phyloP scores from a whole-genome alignment of 2,797 vertebrate genomes.

The Paguma larvata region DNA sequence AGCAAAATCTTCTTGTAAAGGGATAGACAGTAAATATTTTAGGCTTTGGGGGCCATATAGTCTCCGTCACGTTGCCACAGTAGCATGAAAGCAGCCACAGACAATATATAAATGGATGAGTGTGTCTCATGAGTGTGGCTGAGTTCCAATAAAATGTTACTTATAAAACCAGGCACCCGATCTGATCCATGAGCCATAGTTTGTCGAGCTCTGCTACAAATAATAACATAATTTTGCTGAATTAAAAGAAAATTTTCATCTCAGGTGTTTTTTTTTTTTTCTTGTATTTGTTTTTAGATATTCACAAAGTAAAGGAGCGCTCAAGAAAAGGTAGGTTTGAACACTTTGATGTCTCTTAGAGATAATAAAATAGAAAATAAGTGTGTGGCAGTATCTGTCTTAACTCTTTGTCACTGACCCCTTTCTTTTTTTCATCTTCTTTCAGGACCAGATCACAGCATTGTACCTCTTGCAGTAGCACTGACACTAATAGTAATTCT shows the following conservation, averaged over 20 bases:
- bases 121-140: slow-evolving; percentile 16
- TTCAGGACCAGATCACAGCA: slow-evolving; percentile 90
- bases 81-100: background rate
- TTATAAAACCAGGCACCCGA: background rate
- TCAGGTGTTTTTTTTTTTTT: slow-evolving; percentile 38
- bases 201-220: background rate
- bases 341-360: slow-evolving; percentile 61
- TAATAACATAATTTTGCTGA: slow-evolving; percentile 54
- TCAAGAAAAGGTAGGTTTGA: slow-evolving; percentile 83
- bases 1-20: slow-evolving; percentile 5
- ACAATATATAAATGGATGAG: background rate
- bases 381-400: background rate
- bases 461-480: slow-evolving; percentile 89
- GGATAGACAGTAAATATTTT: slow-evolving; percentile 19
- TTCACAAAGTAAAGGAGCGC: slow-evolving; percentile 16
- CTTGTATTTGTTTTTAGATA: slow-evolving; percentile 83
- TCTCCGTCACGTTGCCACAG: background rate
- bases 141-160: slow-evolving; percentile 29
- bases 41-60: background rate
- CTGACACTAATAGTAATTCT: slow-evolving; percentile 89
- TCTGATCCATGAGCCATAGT: background rate
- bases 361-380: slow-evolving; percentile 31
- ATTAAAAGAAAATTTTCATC: slow-evolving; percentile 41
- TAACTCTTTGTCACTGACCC: slow-evolving; percentile 31
- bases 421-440: slow-evolving; percentile 70